Evolutionary conservation across 2,888 invertebrate species (phyloP).

Genomic region (Trachelus stipa): DNA sequence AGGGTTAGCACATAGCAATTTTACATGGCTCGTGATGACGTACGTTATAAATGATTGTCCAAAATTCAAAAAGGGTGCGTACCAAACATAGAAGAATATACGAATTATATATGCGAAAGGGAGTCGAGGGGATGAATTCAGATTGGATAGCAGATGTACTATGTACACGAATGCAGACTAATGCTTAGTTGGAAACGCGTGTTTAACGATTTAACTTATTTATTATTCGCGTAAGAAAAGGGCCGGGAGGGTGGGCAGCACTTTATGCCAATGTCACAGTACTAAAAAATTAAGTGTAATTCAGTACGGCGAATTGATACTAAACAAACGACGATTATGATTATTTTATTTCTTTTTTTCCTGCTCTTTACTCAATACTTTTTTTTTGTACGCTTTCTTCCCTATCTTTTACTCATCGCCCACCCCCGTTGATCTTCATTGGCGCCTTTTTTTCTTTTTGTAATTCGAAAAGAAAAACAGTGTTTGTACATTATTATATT

Average conservation of each 20-base stretch:
- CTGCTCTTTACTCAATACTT: neutral
- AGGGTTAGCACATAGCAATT: no score
- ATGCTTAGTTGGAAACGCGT: constrained; percentile 3
- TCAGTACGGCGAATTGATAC: neutral
- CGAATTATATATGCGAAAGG: neutral
- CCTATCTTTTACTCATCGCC: neutral
- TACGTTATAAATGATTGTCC: neutral
- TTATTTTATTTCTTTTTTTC: neutral
- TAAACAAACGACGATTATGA: neutral
- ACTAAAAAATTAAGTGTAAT: neutral
- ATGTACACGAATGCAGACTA: constrained; percentile 18
- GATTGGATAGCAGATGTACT: neutral
- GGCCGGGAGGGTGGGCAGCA: neutral
- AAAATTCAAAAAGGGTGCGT: neutral
- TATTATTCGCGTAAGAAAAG: constrained; percentile 13
- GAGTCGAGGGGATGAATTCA: neutral
- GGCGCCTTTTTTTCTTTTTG: neutral
- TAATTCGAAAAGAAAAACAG: neutral
- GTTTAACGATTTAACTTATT: constrained; percentile 14
- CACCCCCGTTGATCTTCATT: neutral
- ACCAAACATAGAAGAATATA: neutral
- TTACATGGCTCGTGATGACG: neutral
- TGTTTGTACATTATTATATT: neutral
- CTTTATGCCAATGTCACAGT: neutral
- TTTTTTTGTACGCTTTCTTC: neutral